Conservation (phyloP, 2,113 vertebrate genomes). For the Ageneiosus marmoratus region DNA sequence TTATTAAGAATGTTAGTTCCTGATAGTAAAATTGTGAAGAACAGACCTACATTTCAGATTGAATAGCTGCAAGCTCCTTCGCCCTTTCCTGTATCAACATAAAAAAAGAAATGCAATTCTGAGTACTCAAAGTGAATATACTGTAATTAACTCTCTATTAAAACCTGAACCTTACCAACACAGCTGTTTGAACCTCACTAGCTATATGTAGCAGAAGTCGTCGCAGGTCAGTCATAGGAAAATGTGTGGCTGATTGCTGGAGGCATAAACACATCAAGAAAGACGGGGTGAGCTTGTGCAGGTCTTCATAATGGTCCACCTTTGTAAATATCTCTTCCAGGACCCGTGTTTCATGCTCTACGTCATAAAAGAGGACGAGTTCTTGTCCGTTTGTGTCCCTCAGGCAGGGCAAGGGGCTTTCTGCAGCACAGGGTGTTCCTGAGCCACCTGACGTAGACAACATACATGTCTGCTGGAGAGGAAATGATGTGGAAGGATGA, state of each 20-base stretch:
- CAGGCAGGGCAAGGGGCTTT: slow-evolving; percentile 42
- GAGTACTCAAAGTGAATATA: background rate
- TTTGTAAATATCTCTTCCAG: slow-evolving; percentile 65
- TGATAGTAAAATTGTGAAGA: background rate
- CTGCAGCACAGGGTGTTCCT: background rate
- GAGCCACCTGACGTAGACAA: slow-evolving; percentile 20
- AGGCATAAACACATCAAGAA: slow-evolving; percentile 72
- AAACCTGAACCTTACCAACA: slow-evolving; percentile 69
- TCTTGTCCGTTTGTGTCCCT: slow-evolving; percentile 53
- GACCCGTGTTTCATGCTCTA: slow-evolving; percentile 57
- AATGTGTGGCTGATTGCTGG: slow-evolving; percentile 65
- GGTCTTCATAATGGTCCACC: slow-evolving; percentile 13
- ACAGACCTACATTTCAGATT: slow-evolving; percentile 69
- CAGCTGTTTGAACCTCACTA: slow-evolving; percentile 65
- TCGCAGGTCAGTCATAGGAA: slow-evolving; percentile 66
- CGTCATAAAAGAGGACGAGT: slow-evolving; percentile 61
- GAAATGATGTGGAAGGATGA: background rate
- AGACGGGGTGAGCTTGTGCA: slow-evolving; percentile 60
- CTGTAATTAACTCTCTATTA: background rate
- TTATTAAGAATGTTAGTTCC: background rate
- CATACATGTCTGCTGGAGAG: slow-evolving; percentile 57
- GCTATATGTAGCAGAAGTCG: slow-evolving; percentile 72
- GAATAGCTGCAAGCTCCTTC: slow-evolving; percentile 66
- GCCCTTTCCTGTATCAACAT: slow-evolving; percentile 68
- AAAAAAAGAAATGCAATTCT: background rate